Percentiles rank a stretch among this genome's conserved stretches.
Evolutionary conservation across 2,888 invertebrate species (phyloP).

Genomic region (Subacronicta megacephala): DNA sequence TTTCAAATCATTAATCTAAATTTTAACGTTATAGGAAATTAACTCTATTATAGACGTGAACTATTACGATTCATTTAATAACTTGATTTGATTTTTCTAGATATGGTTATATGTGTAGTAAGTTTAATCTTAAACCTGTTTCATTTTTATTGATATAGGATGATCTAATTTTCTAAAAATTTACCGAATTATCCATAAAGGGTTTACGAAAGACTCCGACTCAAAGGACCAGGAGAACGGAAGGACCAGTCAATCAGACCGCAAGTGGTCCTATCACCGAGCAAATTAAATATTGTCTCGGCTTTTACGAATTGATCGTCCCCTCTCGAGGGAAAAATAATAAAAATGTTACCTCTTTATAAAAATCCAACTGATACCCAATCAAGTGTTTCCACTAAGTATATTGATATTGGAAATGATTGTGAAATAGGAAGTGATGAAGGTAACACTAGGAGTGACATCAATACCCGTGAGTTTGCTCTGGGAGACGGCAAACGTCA

Average conservation of each 20-base stretch:
- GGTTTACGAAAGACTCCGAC: too few relatives aligned
- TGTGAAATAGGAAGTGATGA: conserved; percentile 81
- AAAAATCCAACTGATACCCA: neutral
- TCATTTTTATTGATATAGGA: neutral
- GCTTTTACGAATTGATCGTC: too few relatives aligned
- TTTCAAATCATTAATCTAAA: conserved; percentile 41
- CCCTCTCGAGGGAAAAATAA: too few relatives aligned
- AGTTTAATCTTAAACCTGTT: neutral
- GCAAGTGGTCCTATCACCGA: too few relatives aligned
- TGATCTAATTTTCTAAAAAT: neutral
- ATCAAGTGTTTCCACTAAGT: conserved; percentile 11
- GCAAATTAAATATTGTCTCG: too few relatives aligned
- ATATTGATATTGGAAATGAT: conserved; percentile 56
- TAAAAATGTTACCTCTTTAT: neutral
- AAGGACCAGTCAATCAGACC: too few relatives aligned
- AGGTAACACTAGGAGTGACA: conserved; percentile 81
- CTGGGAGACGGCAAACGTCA: conserved; percentile 55
- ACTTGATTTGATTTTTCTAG: conserved; percentile 35
- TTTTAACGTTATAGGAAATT: conserved; percentile 35
- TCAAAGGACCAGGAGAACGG: too few relatives aligned
- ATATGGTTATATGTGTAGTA: neutral
- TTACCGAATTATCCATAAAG: too few relatives aligned
- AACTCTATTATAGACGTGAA: conserved; percentile 41
- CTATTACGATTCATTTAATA: conserved; percentile 31
- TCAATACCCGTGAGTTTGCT: conserved; percentile 79